These are phyloP conservation scores for Hyles euphorbiae DNA, from an alignment of 1,140 invertebrate genomes.

Conservation along the genomic window DNA sequence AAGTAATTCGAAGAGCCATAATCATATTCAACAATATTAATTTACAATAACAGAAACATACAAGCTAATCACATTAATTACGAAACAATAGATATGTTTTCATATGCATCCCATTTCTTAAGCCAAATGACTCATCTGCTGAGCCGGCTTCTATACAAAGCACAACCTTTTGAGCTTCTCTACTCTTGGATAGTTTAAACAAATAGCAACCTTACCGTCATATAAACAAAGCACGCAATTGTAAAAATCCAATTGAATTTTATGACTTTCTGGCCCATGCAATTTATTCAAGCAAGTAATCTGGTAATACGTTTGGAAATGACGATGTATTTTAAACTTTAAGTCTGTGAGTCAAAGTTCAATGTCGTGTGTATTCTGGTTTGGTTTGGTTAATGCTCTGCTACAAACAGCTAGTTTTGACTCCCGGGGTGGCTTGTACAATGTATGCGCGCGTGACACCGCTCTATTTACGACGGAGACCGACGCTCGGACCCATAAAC, in stretches of 20 bases:
- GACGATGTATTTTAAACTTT: too few species aligned
- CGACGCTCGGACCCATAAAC: conserved; percentile 39
- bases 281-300: too few species aligned
- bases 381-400: conserved; percentile 29
- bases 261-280: too few species aligned
- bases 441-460: conserved; percentile 63
- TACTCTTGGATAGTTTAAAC: background rate
- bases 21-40: conserved; percentile 27
- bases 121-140: conserved; percentile 47
- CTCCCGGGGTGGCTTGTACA: conserved; percentile 65
- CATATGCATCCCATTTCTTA: conserved; percentile 45
- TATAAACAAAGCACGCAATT: too few species aligned
- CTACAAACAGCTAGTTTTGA: conserved; percentile 56
- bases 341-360: conserved; percentile 9
- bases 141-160: conserved; percentile 17
- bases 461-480: conserved; percentile 62
- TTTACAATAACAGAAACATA: conserved; percentile 28
- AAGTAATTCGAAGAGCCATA: conserved; percentile 23
- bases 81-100: conserved; percentile 43
- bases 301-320: too few species aligned
- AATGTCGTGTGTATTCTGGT: conserved; percentile 11
- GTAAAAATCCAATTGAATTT: too few species aligned
- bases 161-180: conserved; percentile 3
- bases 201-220: background rate
- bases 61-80: conserved; percentile 40